A percentile compares a stretch with the other conserved stretches of the same genome.
phyloP scores from a whole-genome alignment of 2,888 invertebrate species.

The Dugesia japonica region DNA sequence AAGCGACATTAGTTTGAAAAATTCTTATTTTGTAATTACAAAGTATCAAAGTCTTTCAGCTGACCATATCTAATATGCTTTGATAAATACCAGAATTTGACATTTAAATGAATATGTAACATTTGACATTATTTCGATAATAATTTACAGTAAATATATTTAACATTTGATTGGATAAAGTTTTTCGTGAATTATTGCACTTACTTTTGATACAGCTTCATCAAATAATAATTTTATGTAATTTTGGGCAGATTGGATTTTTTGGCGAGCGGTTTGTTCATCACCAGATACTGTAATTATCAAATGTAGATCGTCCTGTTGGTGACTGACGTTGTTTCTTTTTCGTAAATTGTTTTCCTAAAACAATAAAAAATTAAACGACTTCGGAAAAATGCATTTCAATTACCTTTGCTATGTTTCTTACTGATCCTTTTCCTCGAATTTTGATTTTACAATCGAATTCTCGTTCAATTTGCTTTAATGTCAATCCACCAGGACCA shows the following conservation, averaged over 20 bases:
- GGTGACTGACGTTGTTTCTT: neutral
- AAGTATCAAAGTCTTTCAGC: slow-evolving; percentile 1
- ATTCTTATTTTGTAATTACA: neutral
- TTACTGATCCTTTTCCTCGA: neutral
- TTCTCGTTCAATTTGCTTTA: slow-evolving; percentile 14
- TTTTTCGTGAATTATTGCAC: neutral
- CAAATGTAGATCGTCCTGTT: neutral
- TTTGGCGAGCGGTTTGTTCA: neutral
- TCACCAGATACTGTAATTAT: neutral
- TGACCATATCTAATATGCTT: neutral
- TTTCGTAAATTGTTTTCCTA: neutral
- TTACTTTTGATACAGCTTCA: slow-evolving; percentile 14
- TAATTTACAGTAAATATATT: neutral
- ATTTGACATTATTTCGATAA: neutral
- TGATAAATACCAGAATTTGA: slow-evolving; percentile 16
- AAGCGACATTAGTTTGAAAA: neutral
- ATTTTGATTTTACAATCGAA: slow-evolving; percentile 12
- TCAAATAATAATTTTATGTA: neutral
- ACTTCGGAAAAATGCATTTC: no score
- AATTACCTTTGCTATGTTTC: neutral
- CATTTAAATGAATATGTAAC: neutral
- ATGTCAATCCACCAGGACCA: neutral
- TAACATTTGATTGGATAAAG: neutral
- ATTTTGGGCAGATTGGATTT: neutral
- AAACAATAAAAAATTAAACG: no score